Base-by-base conservation (phyloP, 2,797 vertebrate species). In the Sebastes taczanowskii region DNA sequence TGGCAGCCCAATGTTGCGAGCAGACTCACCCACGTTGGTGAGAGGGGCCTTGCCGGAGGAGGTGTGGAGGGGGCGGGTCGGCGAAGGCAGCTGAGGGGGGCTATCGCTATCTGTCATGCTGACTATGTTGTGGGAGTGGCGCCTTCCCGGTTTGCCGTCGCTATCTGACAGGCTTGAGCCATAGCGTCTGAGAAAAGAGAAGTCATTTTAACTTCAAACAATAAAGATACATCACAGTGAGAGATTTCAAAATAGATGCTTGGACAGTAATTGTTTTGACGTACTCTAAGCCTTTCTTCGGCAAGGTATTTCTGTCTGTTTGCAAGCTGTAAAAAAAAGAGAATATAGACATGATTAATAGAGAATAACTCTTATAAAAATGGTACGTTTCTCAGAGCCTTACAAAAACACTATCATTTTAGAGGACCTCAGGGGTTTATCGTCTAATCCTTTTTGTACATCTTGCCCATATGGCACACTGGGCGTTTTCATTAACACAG, bases 211-310 rank as follows among this genome's bases (percentile, higher is more conserved):
- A 46, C 3, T 69, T 68, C 16, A 65, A 62, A 78, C 72, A 60
- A 13, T 11, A 4, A 81, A 7, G 30, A 42, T 4, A 14, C 4
- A 74, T 30, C 18, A 23, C 20, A 30, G n/a, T 11, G 38, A 1
- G 7, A 82, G 30, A 71, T 53, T 71, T 64, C 4, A 79, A 52
- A 46, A 77, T 22, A 55, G 18, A 81, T 38, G 53, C 16, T 22
- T 22, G 29, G 25, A 61, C 9, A 20, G 9, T 6, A 69, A 25
- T 0, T 67, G 67, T 73, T 34, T 23, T 6, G 18, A 94, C 94
- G 88, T 97, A 99, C 98, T 98, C 97, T 88, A 99, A 91, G 81
- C 97, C 97, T 92, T 99, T 98, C 95, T 98, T 99, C 60, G 98
- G 98, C 83, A 99, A 94, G 1, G 97, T 98, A 87, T 98, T 99